Conservation (phyloP, 1,140 invertebrate genomes). For the Planococcus citri region DNA sequence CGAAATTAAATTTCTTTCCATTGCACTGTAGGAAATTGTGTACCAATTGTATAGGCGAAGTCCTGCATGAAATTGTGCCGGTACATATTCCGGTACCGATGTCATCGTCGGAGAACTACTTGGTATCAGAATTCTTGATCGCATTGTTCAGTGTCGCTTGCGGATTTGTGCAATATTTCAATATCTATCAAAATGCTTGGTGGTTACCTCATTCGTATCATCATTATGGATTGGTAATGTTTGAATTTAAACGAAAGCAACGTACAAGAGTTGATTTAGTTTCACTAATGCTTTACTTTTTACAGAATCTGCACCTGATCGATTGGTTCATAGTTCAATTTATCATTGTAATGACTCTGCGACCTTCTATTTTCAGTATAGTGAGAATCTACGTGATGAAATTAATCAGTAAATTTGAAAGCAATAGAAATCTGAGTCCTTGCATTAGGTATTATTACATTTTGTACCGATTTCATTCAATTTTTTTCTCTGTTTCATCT, state of each 20-base stretch:
- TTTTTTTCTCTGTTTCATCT: not conserved
- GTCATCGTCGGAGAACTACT: not conserved
- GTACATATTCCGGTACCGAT: slow-evolving; percentile 4
- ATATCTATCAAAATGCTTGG: not conserved
- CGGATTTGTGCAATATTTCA: not conserved
- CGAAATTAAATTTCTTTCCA: not conserved
- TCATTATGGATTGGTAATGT: slow-evolving; percentile 10
- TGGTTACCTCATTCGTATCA: slow-evolving; percentile 9
- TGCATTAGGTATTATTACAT: not conserved
- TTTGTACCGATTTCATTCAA: not conserved
- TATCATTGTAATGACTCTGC: not conserved
- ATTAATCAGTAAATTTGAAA: slow-evolving; percentile 12
- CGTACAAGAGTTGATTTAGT: not conserved
- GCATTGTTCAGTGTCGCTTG: not conserved
- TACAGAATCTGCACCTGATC: not conserved
- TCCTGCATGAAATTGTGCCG: not conserved
- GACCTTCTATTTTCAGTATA: slow-evolving; percentile 4
- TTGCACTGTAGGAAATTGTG: not conserved
- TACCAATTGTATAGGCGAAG: not conserved
- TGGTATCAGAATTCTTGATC: not conserved
- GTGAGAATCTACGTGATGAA: not conserved
- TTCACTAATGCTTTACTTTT: not conserved
- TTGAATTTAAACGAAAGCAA: not conserved
- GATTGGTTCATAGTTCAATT: slow-evolving; percentile 11
- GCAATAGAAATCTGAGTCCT: not conserved